Conservation (phyloP, 2,797 vertebrate species). For the Bryconaethiops microstoma region DNA sequence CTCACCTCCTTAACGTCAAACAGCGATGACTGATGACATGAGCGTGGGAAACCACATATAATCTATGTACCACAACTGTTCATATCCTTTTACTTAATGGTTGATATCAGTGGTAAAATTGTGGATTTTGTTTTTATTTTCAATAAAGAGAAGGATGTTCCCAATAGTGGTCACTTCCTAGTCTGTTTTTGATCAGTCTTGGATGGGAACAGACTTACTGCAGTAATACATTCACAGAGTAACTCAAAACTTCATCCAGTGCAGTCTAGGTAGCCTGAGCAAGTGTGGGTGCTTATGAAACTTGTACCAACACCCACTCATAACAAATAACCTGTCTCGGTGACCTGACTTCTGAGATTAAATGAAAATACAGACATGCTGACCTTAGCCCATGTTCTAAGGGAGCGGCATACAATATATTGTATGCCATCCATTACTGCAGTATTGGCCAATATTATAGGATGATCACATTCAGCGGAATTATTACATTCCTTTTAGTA, state of each 20-base stretch:
- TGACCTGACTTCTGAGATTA: neutral
- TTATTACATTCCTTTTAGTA: neutral
- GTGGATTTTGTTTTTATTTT: neutral
- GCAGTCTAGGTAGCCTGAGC: neutral
- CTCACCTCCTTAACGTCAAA: slow-evolving; percentile 72
- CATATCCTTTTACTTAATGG: slow-evolving; percentile 57
- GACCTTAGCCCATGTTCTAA: neutral
- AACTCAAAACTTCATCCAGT: neutral
- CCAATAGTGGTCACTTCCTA: slow-evolving; percentile 16
- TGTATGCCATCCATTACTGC: neutral
- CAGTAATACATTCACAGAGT: neutral
- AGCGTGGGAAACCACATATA: neutral
- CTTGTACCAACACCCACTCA: no score
- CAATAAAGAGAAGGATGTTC: slow-evolving; percentile 3
- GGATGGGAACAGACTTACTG: neutral
- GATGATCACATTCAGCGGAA: neutral
- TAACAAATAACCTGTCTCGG: neutral
- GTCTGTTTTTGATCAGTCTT: neutral
- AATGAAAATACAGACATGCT: neutral
- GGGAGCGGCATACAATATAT: neutral
- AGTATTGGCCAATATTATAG: neutral
- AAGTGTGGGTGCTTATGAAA: neutral
- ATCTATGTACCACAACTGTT: neutral
- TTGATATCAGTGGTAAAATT: slow-evolving; percentile 64
- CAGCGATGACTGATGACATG: slow-evolving; percentile 23